Evolutionary conservation across 1,140 invertebrate species (phyloP).

Genomic region (Chironomus striatipennis): DNA sequence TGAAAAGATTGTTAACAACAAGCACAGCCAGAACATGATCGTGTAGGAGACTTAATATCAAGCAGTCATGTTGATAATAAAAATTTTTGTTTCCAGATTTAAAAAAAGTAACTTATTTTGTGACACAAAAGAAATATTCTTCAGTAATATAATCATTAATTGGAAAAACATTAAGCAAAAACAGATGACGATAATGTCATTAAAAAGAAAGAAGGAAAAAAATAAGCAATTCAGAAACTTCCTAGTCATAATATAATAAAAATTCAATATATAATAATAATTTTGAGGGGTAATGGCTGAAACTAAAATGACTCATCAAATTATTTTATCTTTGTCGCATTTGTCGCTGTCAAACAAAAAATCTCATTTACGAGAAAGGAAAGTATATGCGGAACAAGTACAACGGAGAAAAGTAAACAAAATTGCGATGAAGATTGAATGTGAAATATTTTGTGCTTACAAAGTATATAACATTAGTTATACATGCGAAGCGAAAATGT

Average conservation of each 20-base stretch:
- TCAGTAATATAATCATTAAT: too few species aligned
- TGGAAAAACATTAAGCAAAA: too few species aligned
- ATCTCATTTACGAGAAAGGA: too few species aligned
- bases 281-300: not conserved
- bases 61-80: too few species aligned
- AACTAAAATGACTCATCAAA: slow-evolving; percentile 19
- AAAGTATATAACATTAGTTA: not conserved
- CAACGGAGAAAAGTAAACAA: not conserved
- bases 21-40: too few species aligned
- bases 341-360: not conserved
- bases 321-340: slow-evolving; percentile 13
- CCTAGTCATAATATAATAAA: not conserved
- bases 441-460: not conserved
- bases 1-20: too few species aligned
- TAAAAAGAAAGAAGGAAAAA: not conserved
- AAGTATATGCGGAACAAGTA: not conserved
- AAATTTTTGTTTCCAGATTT: too few species aligned
- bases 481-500: not conserved
- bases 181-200: too few species aligned
- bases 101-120: too few species aligned
- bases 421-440: not conserved
- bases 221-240: not conserved
- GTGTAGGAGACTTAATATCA: too few species aligned
- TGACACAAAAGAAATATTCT: too few species aligned
- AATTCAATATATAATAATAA: not conserved